A percentile compares a stretch with the other conserved stretches of the same genome.
Conservation (phyloP, 2,113 vertebrate species). For the Pollimyrus isidori region DNA sequence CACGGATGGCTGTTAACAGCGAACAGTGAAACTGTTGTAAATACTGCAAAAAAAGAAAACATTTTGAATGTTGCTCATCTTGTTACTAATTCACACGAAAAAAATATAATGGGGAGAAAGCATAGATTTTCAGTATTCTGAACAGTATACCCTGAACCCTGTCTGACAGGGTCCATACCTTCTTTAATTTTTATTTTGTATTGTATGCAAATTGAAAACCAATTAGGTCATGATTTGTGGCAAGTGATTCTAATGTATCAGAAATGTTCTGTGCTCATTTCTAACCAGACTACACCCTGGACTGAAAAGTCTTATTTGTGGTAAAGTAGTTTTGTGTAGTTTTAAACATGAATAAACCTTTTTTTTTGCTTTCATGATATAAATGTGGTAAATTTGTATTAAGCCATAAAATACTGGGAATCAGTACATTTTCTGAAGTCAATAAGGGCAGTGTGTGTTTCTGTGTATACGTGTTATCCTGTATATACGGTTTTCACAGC, state of each 20-base stretch:
- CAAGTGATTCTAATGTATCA: constrained; percentile 83
- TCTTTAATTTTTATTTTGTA: constrained; percentile 66
- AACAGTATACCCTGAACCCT: constrained; percentile 68
- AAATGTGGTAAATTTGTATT: constrained; percentile 7
- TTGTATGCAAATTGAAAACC: constrained; percentile 78
- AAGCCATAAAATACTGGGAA: background rate
- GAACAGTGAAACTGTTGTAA: constrained; percentile 80
- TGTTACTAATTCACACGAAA: constrained; percentile 72
- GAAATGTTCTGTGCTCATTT: constrained; percentile 76
- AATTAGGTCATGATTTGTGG: constrained; percentile 77
- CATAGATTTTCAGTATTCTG: constrained; percentile 72
- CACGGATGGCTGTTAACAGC: constrained; percentile 43
- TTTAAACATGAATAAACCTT: constrained; percentile 83
- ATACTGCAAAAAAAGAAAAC: constrained; percentile 65
- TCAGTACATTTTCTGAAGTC: background rate
- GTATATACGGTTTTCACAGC: background rate
- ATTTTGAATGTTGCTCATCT: constrained; percentile 85
- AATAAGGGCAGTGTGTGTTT: background rate
- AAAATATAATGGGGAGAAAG: constrained; percentile 43
- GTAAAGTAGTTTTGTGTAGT: constrained; percentile 75
- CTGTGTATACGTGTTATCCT: background rate
- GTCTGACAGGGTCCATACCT: constrained; percentile 54
- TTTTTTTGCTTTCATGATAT: constrained; percentile 54
- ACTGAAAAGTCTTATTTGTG: constrained; percentile 81
- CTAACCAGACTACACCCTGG: constrained; percentile 80